Conservation (phyloP, 2,888 invertebrate species). For the Heliconius aoede region DNA sequence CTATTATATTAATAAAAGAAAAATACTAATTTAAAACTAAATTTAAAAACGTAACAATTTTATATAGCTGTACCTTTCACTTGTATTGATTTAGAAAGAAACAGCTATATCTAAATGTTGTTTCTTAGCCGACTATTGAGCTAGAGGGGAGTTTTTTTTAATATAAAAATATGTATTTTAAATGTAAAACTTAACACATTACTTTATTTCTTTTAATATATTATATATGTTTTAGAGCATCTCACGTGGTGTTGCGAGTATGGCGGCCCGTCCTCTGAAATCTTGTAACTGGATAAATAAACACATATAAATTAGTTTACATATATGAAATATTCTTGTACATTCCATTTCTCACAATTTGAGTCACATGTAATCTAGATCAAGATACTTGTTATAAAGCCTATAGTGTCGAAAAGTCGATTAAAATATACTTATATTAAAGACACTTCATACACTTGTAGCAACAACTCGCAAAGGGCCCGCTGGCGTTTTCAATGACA, state of each 20-base stretch:
- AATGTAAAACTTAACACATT: slow-evolving; percentile 36
- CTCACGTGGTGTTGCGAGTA: neutral
- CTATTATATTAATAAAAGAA: neutral
- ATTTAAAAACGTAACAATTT: neutral
- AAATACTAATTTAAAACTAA: neutral
- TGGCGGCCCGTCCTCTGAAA: slow-evolving; percentile 9
- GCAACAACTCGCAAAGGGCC: no score
- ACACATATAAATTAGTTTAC: neutral
- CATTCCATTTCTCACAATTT: neutral
- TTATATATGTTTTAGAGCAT: slow-evolving; percentile 18
- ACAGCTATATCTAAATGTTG: neutral
- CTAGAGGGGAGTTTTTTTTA: slow-evolving; percentile 1
- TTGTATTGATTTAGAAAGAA: slow-evolving; percentile 2
- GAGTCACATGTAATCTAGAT: no score
- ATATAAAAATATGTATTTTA: slow-evolving; percentile 25
- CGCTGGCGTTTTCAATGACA: no score
- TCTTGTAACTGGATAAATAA: slow-evolving; percentile 4
- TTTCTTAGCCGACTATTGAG: slow-evolving; percentile 12
- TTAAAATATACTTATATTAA: no score
- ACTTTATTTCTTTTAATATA: slow-evolving; percentile 8
- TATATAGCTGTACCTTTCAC: neutral
- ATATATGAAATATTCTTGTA: neutral
- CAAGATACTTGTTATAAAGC: no score
- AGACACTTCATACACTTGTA: no score
- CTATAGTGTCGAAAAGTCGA: no score